Conservation (phyloP, 1,140 invertebrate species). For the Wasmannia auropunctata region DNA sequence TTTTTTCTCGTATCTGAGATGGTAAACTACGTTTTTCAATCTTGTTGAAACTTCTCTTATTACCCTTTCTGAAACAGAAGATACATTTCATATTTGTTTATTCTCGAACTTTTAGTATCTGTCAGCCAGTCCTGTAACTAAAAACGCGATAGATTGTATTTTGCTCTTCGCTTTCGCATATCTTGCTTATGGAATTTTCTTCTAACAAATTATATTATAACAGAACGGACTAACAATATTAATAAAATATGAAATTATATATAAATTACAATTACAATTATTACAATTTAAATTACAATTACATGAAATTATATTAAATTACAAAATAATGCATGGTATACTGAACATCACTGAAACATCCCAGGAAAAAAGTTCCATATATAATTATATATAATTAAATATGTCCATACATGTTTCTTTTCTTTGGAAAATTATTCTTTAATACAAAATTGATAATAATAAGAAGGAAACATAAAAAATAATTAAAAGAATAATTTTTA, state of each 20-base stretch:
- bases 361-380: too few relatives aligned
- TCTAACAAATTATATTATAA: slow-evolving; percentile 29
- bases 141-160: slow-evolving; percentile 54
- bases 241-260: background rate
- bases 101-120: slow-evolving; percentile 40
- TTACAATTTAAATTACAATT: too few relatives aligned
- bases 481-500: too few relatives aligned
- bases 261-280: too few relatives aligned
- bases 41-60: slow-evolving; percentile 43
- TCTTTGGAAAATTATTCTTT: too few relatives aligned
- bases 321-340: background rate
- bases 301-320: slow-evolving; percentile 28
- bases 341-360: background rate
- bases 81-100: slow-evolving; percentile 61
- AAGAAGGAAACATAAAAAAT: too few relatives aligned
- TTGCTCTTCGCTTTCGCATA: slow-evolving; percentile 22
- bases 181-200: slow-evolving; percentile 35
- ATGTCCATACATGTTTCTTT: too few relatives aligned
- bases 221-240: slow-evolving; percentile 50
- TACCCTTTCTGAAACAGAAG: slow-evolving; percentile 77
- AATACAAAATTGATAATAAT: too few relatives aligned
- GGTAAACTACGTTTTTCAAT: slow-evolving; percentile 47
- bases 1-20: slow-evolving; percentile 23
- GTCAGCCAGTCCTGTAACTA: slow-evolving; percentile 55
- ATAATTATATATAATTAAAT: too few relatives aligned